These are phyloP conservation scores for Hartigia nigra DNA, from an alignment of 2,888 invertebrate species.

Conservation along the genomic window DNA sequence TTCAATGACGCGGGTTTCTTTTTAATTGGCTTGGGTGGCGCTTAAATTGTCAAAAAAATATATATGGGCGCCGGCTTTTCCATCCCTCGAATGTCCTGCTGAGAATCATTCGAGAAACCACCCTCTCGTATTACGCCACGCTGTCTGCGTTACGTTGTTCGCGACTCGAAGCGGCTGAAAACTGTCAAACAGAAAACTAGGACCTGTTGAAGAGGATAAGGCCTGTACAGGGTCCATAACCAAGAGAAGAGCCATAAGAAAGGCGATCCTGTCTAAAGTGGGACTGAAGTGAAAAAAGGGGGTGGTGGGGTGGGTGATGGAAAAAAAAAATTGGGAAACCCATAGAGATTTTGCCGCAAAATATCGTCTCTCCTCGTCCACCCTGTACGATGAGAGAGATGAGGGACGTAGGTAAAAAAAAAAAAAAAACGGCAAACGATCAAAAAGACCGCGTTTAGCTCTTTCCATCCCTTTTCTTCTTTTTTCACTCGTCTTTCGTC, in stretches of 20 bases:
- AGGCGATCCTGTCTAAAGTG: not conserved
- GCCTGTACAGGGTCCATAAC: not conserved
- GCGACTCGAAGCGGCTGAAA: constrained; percentile 42
- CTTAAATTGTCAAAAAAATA: constrained; percentile 29
- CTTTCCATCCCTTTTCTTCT: not conserved
- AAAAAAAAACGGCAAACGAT: not conserved
- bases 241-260: not conserved
- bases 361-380: not conserved
- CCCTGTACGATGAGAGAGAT: not conserved
- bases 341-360: not conserved
- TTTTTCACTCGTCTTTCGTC: not conserved
- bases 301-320: not conserved
- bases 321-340: not conserved
- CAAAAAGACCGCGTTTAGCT: not conserved
- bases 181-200: constrained; percentile 3
- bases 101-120: constrained; percentile 28
- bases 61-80: constrained; percentile 9
- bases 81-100: constrained; percentile 17
- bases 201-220: not conserved
- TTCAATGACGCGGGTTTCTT: too few species aligned
- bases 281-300: not conserved
- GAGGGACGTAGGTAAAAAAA: not conserved
- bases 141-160: constrained; percentile 55
- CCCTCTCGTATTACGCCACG: constrained; percentile 51
- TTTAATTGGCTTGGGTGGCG: constrained; percentile 27